These are phyloP conservation scores for Himantopus leucocephalus DNA, from an alignment of 2,113 vertebrate species.

Conservation along the genomic window DNA sequence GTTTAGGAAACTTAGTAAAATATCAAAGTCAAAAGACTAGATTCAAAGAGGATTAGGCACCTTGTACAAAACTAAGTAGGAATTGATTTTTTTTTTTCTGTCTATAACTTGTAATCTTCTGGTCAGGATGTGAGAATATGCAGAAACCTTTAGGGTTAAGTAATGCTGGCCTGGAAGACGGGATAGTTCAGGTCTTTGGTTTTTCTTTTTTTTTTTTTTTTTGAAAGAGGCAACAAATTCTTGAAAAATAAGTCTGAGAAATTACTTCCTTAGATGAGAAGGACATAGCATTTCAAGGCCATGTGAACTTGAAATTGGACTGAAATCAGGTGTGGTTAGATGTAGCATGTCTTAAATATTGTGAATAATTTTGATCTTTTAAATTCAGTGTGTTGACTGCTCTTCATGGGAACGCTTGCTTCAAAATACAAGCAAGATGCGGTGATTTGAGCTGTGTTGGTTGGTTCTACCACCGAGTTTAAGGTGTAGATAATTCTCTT, in stretches of 20 bases:
- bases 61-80: not conserved
- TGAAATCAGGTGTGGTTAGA: not conserved
- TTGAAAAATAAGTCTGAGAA: not conserved
- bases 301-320: rapidly evolving
- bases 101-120: not conserved
- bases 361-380: not conserved
- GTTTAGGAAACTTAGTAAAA: not conserved
- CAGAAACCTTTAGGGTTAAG: not conserved
- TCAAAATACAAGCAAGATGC: rapidly evolving
- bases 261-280: not conserved
- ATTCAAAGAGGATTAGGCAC: not conserved
- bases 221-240: not conserved
- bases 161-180: not conserved
- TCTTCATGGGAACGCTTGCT: not conserved
- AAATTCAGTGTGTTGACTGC: not conserved
- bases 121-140: not conserved
- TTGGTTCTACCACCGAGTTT: not conserved
- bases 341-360: not conserved
- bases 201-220: not conserved
- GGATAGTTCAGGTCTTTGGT: not conserved
- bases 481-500: not conserved
- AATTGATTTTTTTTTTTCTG: not conserved
- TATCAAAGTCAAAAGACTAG: not conserved
- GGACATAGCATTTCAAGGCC: not conserved
- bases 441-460: not conserved